Base-by-base conservation (phyloP, 2,797 vertebrate species). In the Ctenosaura bakeri region DNA sequence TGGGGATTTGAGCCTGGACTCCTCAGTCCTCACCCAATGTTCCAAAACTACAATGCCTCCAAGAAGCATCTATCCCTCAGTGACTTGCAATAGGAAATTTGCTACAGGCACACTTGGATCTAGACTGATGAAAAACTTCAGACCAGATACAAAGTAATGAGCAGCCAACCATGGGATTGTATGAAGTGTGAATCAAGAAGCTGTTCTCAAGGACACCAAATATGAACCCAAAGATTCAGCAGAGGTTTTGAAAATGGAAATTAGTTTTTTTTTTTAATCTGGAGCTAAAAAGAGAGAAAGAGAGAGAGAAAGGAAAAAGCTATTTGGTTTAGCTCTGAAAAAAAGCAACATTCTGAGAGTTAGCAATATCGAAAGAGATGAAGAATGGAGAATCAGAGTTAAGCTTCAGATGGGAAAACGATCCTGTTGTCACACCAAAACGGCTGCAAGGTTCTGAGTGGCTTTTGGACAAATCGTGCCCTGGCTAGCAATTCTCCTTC, bases 351-450 rank as follows among this genome's bases (percentile, higher is more conserved):
- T 79, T 9, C 32, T 52, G 35, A 71, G 62, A 56, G 50, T 89
- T 89, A 71, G 88, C 52, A 90, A 85, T 90, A 90, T 83, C 66
- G 6, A 80, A 80, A 42, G 24, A 89, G 88, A 85, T 85, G 88
- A 79, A 78, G 82, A 50, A 85, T 66, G 73, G n/a, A 78, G 80
- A 69, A 85, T 85, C 74, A 79, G 74, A 79, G 74, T 79, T 85
- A 85, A 89, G 50, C 74, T 46, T 64, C 50, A 79, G 83, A 85
- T 89, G 88, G 62, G 35, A 59, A 85, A 89, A 79, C 8, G 74
- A 89, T 79, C 59, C 83, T 42, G 59, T 42, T 22, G 83, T 85
- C 76, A 71, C 22, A 76, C 71, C 38, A 52, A 89, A 89, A 79
- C 62, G 69, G 76, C 46, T 79, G 83, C 10, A n/a, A 56, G 74